Conservation (phyloP, 1,140 invertebrate species). For the Drosophila setifemur region DNA sequence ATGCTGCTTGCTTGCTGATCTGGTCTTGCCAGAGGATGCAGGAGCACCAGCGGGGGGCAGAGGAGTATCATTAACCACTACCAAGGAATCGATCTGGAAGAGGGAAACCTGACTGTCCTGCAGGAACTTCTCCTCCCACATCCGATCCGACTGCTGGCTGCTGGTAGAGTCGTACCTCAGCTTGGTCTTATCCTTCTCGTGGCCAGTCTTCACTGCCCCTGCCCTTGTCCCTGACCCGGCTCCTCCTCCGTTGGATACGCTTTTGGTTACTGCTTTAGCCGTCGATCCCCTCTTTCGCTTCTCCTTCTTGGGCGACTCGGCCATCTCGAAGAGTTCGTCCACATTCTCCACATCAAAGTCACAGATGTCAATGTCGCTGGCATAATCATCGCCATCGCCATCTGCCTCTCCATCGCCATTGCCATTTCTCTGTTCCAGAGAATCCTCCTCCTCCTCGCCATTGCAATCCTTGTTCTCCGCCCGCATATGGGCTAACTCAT, state of each 20-base stretch:
- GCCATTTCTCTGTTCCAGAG: too few species aligned
- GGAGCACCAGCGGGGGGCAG: slow-evolving; percentile 32
- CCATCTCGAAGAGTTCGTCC: slow-evolving; percentile 82
- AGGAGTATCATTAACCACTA: slow-evolving; percentile 60
- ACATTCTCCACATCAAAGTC: slow-evolving; percentile 75
- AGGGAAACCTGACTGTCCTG: slow-evolving; percentile 38
- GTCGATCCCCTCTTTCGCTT: slow-evolving; percentile 38
- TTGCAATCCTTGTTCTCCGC: slow-evolving; percentile 53
- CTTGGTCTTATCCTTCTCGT: slow-evolving; percentile 28
- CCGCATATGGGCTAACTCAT: slow-evolving; percentile 84
- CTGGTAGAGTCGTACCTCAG: slow-evolving; percentile 59
- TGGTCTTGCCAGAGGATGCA: slow-evolving; percentile 8
- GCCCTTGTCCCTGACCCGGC: background rate
- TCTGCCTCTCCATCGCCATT: slow-evolving; percentile 36
- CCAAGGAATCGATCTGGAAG: slow-evolving; percentile 69
- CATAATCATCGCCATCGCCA: slow-evolving; percentile 48
- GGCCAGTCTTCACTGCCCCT: slow-evolving; percentile 7
- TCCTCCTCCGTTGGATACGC: slow-evolving; percentile 28
- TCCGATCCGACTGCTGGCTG: slow-evolving; percentile 60
- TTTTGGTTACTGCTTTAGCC: slow-evolving; percentile 5
- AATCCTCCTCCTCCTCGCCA: slow-evolving; percentile 39
- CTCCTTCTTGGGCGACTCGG: slow-evolving; percentile 64
- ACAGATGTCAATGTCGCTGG: slow-evolving; percentile 73
- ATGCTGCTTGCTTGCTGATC: slow-evolving; percentile 20
- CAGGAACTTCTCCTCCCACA: slow-evolving; percentile 73